Base-by-base conservation (phyloP, 1,140 invertebrate genomes). In the Gerris buenoi region DNA sequence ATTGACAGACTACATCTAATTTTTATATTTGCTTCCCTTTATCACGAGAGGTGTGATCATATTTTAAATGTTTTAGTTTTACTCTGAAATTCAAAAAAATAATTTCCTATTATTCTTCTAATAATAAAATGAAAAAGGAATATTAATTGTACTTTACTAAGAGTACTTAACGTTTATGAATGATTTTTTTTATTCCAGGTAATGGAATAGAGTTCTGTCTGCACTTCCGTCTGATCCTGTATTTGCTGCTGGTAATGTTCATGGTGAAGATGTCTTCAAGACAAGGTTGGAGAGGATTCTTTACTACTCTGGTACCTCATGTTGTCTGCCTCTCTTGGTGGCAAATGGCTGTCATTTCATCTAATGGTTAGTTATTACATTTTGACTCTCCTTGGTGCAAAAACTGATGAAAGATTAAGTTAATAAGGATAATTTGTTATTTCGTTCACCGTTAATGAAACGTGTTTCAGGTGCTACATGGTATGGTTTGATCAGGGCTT, bases 311-410 rank as follows among this genome's bases (percentile, higher is more conserved):
- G 0, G 84, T 93, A 56, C 90, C 91, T 0, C 91, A 93, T 76
- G 89, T 90, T 61, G 88, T 93, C 0, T 90, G 88, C 0, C 79
- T 92, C 3, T 89, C 88, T 72, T 93, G 91, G 91, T 85, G 90
- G 74, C 89, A 92, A 72, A 85, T 92, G 71, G 88, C 87, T 33
- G 85, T 90, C 68, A 81, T 88, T 1, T 86, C 85, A 69, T 89
- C 88, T 0, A 88, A 90, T 72, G 87, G 86, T 27, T 68, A 61
- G 58, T 63, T 63, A n/a, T n/a, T n/a, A n/a, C n/a, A n/a, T n/a
- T n/a, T n/a, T n/a, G n/a, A n/a, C n/a, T n/a, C n/a, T n/a, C n/a
- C n/a, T n/a, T n/a, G n/a, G n/a, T n/a, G n/a, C n/a, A n/a, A n/a
- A n/a, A n/a, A n/a, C n/a, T n/a, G n/a, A n/a, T n/a, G n/a, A n/a